Conservation (phyloP, 2,888 invertebrate genomes). For the Euproctis similis region DNA sequence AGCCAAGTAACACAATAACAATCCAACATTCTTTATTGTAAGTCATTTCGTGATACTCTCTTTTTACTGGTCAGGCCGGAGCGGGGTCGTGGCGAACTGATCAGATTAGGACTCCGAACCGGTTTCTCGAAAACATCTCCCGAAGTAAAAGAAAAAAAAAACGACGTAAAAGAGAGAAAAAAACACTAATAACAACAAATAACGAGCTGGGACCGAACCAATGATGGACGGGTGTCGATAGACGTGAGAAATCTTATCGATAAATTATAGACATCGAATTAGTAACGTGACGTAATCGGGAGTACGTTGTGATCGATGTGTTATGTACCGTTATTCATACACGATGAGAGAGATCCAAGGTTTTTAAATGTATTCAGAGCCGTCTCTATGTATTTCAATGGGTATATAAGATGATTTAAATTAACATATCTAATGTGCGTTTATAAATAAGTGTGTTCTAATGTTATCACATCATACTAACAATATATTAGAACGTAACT, state of each 20-base stretch:
- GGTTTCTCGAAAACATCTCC: slow-evolving; percentile 67
- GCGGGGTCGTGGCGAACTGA: slow-evolving; percentile 61
- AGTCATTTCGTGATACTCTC: slow-evolving; percentile 33
- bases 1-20: slow-evolving; percentile 23
- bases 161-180: slow-evolving; percentile 47
- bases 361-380: slow-evolving; percentile 9
- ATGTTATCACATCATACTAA: slow-evolving; percentile 5
- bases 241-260: slow-evolving; percentile 31
- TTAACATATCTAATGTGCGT: slow-evolving; percentile 9
- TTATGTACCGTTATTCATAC: slow-evolving; percentile 21
- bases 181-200: slow-evolving; percentile 74
- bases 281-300: slow-evolving; percentile 10
- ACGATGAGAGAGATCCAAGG: slow-evolving; percentile 14
- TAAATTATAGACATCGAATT: slow-evolving; percentile 13
- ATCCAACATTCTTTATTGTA: slow-evolving; percentile 27
- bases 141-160: slow-evolving; percentile 50
- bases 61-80: slow-evolving; percentile 30
- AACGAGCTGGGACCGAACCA: slow-evolving; percentile 60
- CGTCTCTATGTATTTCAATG: slow-evolving; percentile 17
- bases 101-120: slow-evolving; percentile 67
- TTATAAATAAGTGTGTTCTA: slow-evolving; percentile 16
- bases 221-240: slow-evolving; percentile 37
- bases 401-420: slow-evolving; percentile 18
- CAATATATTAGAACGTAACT: slow-evolving; percentile 4
- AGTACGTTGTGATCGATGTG: slow-evolving; percentile 22